Evolutionary conservation across 1,140 invertebrate genomes (phyloP), one percentile per base, ranked within the genome.

Genomic region (Artemia franciscana): DNA sequence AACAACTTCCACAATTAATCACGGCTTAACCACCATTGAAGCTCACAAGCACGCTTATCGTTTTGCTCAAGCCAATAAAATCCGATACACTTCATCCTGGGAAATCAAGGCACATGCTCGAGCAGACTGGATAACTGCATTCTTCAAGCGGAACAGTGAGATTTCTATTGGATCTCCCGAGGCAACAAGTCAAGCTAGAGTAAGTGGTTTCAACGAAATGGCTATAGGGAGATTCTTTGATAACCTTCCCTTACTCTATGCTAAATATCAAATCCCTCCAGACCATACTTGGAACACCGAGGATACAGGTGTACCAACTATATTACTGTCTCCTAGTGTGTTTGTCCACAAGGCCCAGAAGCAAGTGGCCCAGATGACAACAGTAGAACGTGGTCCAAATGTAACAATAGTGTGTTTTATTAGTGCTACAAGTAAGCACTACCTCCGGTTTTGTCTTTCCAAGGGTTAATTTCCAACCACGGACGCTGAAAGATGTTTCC

Each of bases 401-500:
- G 67, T 73, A 5, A 74, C 73, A 62, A 69, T 74, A 65, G 65
- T 69, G 30, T 67, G 60, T 26, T 68, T 71, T 61, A 71, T 73
- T 63, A 67, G 65, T 63, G 73, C 72, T 5, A 67, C 51, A 64
- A 71, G 73, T n/a, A 70, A 71, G 64, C 67, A 66, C 0, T 73
- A 26, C 69, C 73, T 23, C 72, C 71, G 4, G 57, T 59, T 74
- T 77, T 62, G 67, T 77, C 24, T 76, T 71, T 65, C 71, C 73
- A 5, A n/a, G n/a, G n/a, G n/a, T n/a, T n/a, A n/a, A n/a, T n/a
- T n/a, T n/a, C n/a, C n/a, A n/a, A n/a, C n/a, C 74, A 24, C 66
- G 74, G 65, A 75, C 78, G 62, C 62, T 78, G 4, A 70, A 67
- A 59, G 71, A 72, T 68, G 73, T 70, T 12, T 74, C 75, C 57